Evolutionary conservation across 2,113 vertebrate species (phyloP).

Genomic region (Pterocles gutturalis): DNA sequence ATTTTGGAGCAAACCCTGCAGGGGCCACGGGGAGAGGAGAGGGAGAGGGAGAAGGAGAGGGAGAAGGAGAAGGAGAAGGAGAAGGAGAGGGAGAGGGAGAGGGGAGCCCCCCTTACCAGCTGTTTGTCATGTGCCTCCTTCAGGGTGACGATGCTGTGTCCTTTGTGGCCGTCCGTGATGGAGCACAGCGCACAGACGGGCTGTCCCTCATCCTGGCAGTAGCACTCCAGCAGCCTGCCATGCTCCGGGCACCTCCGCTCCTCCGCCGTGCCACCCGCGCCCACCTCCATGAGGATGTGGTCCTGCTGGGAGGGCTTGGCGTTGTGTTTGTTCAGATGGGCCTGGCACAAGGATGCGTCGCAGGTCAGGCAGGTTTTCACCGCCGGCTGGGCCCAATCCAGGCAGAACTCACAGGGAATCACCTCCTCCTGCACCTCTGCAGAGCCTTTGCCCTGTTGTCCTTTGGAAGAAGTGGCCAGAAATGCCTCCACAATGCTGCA

Average conservation of each 20-base stretch:
- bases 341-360: slow-evolving; percentile 82
- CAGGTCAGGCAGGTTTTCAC: slow-evolving; percentile 81
- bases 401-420: slow-evolving; percentile 83
- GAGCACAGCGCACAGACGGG: slow-evolving; percentile 80
- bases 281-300: slow-evolving; percentile 83
- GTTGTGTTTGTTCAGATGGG: slow-evolving; percentile 84
- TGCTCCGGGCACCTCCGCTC: slow-evolving; percentile 83
- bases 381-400: slow-evolving; percentile 42
- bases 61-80: too few relatives aligned
- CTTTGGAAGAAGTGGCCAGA: neutral
- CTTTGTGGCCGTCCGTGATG: slow-evolving; percentile 52
- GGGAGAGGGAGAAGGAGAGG: neutral
- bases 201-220: slow-evolving; percentile 76
- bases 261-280: slow-evolving; percentile 1
- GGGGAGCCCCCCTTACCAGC: neutral
- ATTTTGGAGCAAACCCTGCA: neutral
- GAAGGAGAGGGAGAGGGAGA: too few relatives aligned
- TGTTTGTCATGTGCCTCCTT: neutral
- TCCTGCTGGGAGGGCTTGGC: slow-evolving; percentile 62
- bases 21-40: fast-evolving
- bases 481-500: slow-evolving; percentile 73
- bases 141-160: slow-evolving; percentile 62
- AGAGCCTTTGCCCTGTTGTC: neutral
- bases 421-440: fast-evolving
- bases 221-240: slow-evolving; percentile 83